A percentile compares a stretch with the other conserved stretches of the same genome.
phyloP scores from a whole-genome alignment of 2,888 invertebrate genomes.

The Villa cingulata region DNA sequence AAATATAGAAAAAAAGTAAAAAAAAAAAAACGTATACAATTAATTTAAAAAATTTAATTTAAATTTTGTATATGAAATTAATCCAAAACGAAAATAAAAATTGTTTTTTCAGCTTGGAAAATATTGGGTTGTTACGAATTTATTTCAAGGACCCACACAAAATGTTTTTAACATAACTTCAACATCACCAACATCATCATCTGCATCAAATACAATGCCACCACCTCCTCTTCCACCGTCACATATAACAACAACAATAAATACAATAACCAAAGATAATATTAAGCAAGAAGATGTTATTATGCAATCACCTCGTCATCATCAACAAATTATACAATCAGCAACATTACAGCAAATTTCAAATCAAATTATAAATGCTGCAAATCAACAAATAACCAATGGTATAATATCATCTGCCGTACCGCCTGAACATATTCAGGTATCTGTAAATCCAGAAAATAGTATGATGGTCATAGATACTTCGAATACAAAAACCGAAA shows the following conservation, averaged over 20 bases:
- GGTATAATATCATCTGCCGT: constrained; percentile 19
- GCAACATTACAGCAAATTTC: not conserved
- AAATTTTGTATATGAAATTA: no score
- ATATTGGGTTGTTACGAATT: constrained; percentile 72
- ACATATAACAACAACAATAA: constrained; percentile 14
- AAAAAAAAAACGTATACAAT: no score
- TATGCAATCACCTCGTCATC: constrained; percentile 12
- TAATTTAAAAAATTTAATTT: no score
- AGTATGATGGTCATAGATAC: constrained; percentile 13
- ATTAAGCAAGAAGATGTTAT: constrained; percentile 16
- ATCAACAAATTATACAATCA: constrained; percentile 6
- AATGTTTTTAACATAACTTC: constrained; percentile 20
- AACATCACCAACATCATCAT: constrained; percentile 19
- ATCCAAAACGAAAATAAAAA: no score
- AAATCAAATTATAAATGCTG: constrained; percentile 15
- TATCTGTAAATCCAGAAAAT: constrained; percentile 14
- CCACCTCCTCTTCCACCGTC: constrained; percentile 15
- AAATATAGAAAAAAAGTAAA: no score
- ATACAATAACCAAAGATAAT: not conserved
- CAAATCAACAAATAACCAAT: constrained; percentile 21
- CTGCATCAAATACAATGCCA: constrained; percentile 15
- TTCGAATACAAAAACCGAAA: constrained; percentile 1
- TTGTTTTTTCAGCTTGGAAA: constrained; percentile 62
- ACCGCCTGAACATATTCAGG: constrained; percentile 17
- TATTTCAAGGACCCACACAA: constrained; percentile 44